Evolutionary conservation across 2,888 invertebrate genomes (phyloP).

Genomic region (Hydrotaea diabolus): DNA sequence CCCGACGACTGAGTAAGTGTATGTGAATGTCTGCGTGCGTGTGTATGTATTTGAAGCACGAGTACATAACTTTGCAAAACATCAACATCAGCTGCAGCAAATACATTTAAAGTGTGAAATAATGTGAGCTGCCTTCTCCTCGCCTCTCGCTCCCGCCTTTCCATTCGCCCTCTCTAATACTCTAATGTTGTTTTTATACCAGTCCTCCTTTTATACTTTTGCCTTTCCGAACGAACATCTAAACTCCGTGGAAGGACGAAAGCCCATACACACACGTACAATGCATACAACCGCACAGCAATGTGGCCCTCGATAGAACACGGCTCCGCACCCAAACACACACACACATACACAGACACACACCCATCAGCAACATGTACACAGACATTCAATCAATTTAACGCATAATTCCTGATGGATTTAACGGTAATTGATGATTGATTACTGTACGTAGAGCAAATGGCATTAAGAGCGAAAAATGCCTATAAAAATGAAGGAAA

Average conservation of each 20-base stretch:
- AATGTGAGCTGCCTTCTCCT: constrained; percentile 39
- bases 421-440: constrained; percentile 80
- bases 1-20: not conserved
- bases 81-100: constrained; percentile 61
- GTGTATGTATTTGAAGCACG: not conserved
- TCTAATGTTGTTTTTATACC: constrained; percentile 39
- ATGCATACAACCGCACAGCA: not conserved
- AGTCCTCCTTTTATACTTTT: not conserved
- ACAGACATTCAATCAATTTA: constrained; percentile 77
- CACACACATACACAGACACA: no score
- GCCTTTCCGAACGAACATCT: not conserved
- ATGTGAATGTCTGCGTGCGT: no score
- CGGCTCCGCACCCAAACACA: constrained; percentile 22
- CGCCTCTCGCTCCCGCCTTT: not conserved
- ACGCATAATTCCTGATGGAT: constrained; percentile 79
- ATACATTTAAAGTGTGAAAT: constrained; percentile 53
- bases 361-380: not conserved
- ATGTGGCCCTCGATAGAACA: constrained; percentile 20
- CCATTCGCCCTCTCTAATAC: constrained; percentile 13
- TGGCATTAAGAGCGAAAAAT: constrained; percentile 58
- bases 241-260: no score
- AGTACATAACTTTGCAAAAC: constrained; percentile 38
- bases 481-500: constrained; percentile 45
- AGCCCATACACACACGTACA: constrained; percentile 27
- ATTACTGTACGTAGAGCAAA: constrained; percentile 72